phyloP scores from a whole-genome alignment of 2,113 vertebrate genomes.

The Emydocephalus ijimae region DNA sequence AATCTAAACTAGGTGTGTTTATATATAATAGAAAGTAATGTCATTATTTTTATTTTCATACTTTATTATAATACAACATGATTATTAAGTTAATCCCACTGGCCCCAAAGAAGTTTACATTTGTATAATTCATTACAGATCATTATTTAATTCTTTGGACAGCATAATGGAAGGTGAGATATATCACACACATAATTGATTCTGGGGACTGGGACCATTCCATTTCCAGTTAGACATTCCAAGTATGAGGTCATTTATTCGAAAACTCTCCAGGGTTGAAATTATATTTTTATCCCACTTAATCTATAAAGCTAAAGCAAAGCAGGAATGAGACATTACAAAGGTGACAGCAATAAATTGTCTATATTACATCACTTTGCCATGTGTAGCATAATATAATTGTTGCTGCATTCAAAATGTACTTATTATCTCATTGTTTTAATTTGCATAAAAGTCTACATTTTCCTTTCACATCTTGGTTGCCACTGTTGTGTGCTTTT shows the following conservation, averaged over 20 bases:
- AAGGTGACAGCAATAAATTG: conserved; percentile 20
- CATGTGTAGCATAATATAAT: conserved; percentile 7
- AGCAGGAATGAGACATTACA: conserved; percentile 8
- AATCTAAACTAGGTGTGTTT: background rate
- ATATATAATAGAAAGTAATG: background rate
- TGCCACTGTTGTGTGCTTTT: background rate
- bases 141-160: background rate
- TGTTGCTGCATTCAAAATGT: background rate
- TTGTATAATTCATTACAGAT: background rate
- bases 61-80: background rate
- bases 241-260: conserved; percentile 16
- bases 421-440: background rate
- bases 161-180: background rate
- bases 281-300: conserved; percentile 6
- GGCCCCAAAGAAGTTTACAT: background rate
- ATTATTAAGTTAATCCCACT: background rate
- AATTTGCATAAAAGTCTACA: background rate
- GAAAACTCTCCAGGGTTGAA: background rate
- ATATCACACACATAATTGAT: conserved; percentile 7
- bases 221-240: background rate
- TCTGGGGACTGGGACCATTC: conserved; percentile 1
- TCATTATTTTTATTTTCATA: background rate
- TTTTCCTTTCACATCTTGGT: background rate
- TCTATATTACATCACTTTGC: conserved; percentile 9
- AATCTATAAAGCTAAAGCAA: conserved; percentile 15